A percentile compares a stretch with the other conserved stretches of the same genome.
These are phyloP conservation scores for Carettochelys insculpta DNA, from an alignment of 2,113 vertebrate genomes.

Conservation along the genomic window DNA sequence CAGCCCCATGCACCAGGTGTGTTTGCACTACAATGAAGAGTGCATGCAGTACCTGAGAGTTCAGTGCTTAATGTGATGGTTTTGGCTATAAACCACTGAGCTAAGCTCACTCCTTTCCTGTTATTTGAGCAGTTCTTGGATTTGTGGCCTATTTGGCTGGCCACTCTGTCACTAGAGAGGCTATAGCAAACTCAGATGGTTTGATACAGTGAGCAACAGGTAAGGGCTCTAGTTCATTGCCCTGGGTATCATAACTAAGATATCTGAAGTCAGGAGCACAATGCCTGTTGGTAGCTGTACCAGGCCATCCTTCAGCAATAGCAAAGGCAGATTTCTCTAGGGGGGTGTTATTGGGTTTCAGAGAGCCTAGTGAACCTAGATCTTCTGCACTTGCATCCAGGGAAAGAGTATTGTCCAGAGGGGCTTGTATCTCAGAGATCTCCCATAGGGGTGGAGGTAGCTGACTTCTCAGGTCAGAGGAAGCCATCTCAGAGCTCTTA, in stretches of 20 bases:
- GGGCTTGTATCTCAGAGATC: slow-evolving; percentile 49
- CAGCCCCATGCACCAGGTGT: not conserved
- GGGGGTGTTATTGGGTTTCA: fast-evolving
- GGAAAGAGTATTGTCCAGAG: slow-evolving; percentile 9
- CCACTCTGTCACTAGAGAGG: not conserved
- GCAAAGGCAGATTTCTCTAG: not conserved
- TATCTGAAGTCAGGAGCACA: not conserved
- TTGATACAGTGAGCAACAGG: not conserved
- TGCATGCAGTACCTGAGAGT: not conserved
- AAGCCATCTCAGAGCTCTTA: slow-evolving; percentile 4
- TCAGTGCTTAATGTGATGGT: not conserved
- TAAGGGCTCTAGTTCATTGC: not conserved
- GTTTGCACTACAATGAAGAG: not conserved
- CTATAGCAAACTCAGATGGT: not conserved
- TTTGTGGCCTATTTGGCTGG: not conserved
- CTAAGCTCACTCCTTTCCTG: not conserved
- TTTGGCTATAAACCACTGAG: not conserved
- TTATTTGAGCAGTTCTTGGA: not conserved
- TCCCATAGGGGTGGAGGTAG: slow-evolving; percentile 38
- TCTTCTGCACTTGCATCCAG: slow-evolving; percentile 50
- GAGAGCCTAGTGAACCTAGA: not conserved
- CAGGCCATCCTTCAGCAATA: slow-evolving; percentile 33
- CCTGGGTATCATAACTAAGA: not conserved
- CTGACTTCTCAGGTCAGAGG: slow-evolving; percentile 31
- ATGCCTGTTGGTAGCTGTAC: not conserved